Evolutionary conservation across 2,113 vertebrate species (phyloP).

Genomic region (Mandrillus leucophaeus): DNA sequence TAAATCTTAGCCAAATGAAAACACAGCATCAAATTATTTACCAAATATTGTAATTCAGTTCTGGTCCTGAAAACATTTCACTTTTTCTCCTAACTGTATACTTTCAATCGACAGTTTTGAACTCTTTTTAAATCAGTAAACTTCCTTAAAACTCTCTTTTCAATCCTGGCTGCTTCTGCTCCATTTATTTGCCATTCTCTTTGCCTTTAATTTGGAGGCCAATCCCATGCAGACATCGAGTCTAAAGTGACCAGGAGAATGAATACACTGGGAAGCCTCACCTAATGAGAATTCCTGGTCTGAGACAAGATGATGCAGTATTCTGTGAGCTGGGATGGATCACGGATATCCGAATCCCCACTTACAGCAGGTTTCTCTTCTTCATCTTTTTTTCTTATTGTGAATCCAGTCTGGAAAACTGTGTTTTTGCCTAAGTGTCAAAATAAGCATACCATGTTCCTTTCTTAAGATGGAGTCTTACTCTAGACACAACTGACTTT

Average conservation of each 20-base stretch:
- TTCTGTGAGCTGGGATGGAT: background rate
- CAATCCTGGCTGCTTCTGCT: background rate
- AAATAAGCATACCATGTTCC: background rate
- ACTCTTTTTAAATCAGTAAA: background rate
- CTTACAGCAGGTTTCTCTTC: background rate
- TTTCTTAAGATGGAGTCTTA: background rate
- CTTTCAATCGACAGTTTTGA: constrained; percentile 10
- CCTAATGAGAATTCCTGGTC: background rate
- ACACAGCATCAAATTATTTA: background rate
- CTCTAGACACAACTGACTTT: background rate
- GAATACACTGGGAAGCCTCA: background rate
- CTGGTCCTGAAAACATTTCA: constrained; percentile 14
- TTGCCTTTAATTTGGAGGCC: background rate
- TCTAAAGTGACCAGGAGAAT: background rate
- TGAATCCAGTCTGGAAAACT: background rate
- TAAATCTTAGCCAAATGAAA: constrained; percentile 28
- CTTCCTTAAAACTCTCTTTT: background rate
- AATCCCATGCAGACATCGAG: rapidly evolving
- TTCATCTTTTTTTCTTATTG: background rate
- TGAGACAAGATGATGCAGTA: background rate
- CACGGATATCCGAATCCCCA: background rate
- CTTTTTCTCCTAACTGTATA: constrained; percentile 44
- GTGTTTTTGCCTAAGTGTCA: background rate
- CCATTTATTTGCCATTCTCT: background rate
- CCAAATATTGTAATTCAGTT: constrained; percentile 14